These are phyloP conservation scores for Enteromius anoplus DNA, from an alignment of 2,797 vertebrate genomes.

Conservation along the genomic window DNA sequence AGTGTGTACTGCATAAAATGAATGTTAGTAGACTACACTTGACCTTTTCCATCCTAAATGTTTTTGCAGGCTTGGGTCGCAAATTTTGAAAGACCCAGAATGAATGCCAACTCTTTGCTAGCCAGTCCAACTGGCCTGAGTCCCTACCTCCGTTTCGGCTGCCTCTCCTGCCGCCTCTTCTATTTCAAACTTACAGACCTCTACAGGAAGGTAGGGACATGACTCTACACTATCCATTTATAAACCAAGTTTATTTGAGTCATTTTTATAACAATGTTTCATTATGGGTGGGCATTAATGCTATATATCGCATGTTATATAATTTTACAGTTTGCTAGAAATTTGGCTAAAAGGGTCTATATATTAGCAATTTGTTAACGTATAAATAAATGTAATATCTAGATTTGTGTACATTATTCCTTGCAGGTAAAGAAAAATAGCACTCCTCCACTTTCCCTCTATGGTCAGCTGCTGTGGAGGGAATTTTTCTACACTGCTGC, in stretches of 20 bases:
- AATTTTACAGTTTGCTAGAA: not conserved
- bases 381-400: not conserved
- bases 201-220: slow-evolving; percentile 72
- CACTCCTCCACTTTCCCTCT: slow-evolving; percentile 77
- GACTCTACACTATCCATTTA: not conserved
- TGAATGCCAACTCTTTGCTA: slow-evolving; percentile 82
- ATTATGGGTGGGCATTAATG: not conserved
- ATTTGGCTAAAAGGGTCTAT: not conserved
- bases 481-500: slow-evolving; percentile 82
- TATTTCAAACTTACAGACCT: slow-evolving; percentile 84
- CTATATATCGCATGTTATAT: not conserved
- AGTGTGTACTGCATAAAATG: not conserved
- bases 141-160: slow-evolving; percentile 81
- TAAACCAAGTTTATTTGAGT: not conserved
- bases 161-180: slow-evolving; percentile 82
- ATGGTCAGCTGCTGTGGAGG: slow-evolving; percentile 79
- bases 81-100: slow-evolving; percentile 80
- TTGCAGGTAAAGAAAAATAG: slow-evolving; percentile 80
- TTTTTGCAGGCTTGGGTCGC: slow-evolving; percentile 79
- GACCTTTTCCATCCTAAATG: not conserved
- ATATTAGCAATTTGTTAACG: not conserved
- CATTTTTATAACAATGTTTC: not conserved
- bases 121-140: slow-evolving; percentile 81
- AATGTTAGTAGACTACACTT: not conserved
- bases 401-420: slow-evolving; percentile 9